Percentiles rank a stretch among this genome's conserved stretches.
These are phyloP conservation scores for Orycteropus afer DNA, from an alignment of 2,113 vertebrate species.

Conservation along the genomic window DNA sequence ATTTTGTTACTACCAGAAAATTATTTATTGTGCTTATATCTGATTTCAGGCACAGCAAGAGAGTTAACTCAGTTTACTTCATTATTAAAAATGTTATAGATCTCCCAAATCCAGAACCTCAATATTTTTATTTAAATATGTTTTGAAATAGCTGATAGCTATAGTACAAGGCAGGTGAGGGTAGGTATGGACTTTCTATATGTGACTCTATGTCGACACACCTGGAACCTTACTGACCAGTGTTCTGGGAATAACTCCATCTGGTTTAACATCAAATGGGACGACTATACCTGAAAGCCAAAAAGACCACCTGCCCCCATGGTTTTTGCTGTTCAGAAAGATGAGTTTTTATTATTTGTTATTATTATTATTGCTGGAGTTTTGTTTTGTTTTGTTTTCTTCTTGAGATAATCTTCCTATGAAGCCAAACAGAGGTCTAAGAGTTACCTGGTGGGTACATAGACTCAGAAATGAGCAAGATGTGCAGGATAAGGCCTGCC, in stretches of 20 bases:
- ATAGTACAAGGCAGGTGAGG: background rate
- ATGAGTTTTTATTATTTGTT: background rate
- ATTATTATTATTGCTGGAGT: no score
- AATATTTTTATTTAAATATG: background rate
- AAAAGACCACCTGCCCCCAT: background rate
- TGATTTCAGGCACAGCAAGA: background rate
- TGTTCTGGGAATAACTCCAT: background rate
- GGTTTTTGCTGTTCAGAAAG: background rate
- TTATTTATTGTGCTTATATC: conserved; percentile 5
- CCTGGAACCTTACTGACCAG: background rate
- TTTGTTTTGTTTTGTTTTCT: background rate
- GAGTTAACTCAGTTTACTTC: background rate
- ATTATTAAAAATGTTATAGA: conserved; percentile 11
- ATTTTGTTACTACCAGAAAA: conserved; percentile 13
- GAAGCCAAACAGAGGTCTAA: background rate
- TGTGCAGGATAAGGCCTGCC: background rate
- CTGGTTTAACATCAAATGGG: background rate
- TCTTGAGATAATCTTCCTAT: background rate
- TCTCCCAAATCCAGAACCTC: background rate
- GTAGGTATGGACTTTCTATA: background rate
- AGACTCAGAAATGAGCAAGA: conserved; percentile 12
- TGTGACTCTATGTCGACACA: background rate
- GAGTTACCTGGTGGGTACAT: background rate
- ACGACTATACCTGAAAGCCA: background rate
- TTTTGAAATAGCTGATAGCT: background rate